Evolutionary conservation across 1,140 invertebrate species (phyloP), one percentile per base, ranked within the genome.

Genomic region (Halyomorpha halys): DNA sequence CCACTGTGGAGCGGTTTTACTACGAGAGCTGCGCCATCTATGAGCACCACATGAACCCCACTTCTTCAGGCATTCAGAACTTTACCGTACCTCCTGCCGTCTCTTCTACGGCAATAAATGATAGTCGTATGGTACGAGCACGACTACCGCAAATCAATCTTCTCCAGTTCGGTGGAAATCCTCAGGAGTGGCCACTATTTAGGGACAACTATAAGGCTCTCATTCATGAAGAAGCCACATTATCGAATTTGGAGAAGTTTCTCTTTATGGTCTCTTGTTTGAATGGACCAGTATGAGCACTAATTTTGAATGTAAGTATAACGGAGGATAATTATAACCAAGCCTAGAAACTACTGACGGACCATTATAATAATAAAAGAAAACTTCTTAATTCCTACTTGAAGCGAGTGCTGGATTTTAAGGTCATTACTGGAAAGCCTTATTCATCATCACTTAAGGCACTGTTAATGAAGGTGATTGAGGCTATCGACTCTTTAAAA

Each of bases 171-270:
- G 16, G 9, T 44, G 44, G 44, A 9, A 44, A 44, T 16, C 44
- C 44, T 44, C 44, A 44, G 16, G 54, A 59, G 13, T 59, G 54
- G 54, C 54, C 54, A 5, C 9, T 27, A 5, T 59, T 25, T n/a
- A 19, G 54, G n/a, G 54, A 27, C 23, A 59, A 18, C 9, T 59
- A 19, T 27, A 59, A 16, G 25, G 27, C 54, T 27, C 23, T 59
- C 16, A 23, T 59, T 21, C 23, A 23, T 14, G 23, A 59, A 6
- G 18, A 27, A 23, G 25, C 14, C n/a, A 59, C n/a, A 9, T 59
- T 59, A 27, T 23, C 54, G 11, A 27, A 59, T 9, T 23, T 59
- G 13, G 54, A 59, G n/a, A 59, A 59, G 27, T 59, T 59, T 59
- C 9, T 19, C 27, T 59, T 59, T 27, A 23, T 59, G 27, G 23